Base-by-base conservation (phyloP, 2,113 vertebrate species). In the Fulmarus glacialis region DNA sequence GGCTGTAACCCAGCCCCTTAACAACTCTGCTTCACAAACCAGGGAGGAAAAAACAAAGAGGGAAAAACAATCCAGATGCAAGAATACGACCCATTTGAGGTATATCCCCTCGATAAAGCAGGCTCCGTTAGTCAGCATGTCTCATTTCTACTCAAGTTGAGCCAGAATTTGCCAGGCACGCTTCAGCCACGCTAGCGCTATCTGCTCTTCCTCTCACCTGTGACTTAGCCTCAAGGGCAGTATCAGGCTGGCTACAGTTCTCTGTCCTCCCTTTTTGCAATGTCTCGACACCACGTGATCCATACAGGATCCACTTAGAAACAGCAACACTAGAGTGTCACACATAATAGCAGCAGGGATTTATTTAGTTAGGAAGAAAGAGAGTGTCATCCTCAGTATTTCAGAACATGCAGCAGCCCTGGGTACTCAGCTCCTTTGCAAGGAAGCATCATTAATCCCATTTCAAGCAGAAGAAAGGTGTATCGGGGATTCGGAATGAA, bases 81-180 rank as follows among this genome's bases (percentile, higher is more conserved):
- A 87, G 68, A 94, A 40, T 27, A 30, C 32, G 78, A 45, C 29
- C 11, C 7, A 32, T 73, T 32, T 82, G 47, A 98, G 97, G 97
- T 98, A 97, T 12, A 34, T 43, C 6, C 17, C 45, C 29, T 62
- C 2, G 2, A 12, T 50, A 82, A 91, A 75, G 70, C 60, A 80
- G 42, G 58, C 40, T 94, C 13, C 60, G 0, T 52, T 53, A 77
- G 40, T 86, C 50, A 78, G 59, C 34, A 11, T 38, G 19, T 75
- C 21, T 83, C 42, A 42, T 67, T 74, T 16, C 72, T 21, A 29
- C 43, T 73, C 48, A 87, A 45, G 59, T 1, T 59, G 56, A 91
- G 81, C 16, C 67, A 93, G 82, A 81, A 87, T 67, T 83, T 94
- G 32, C 18, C 24, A 85, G 48, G 38, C 40, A 80, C 6, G 2